phyloP scores from a whole-genome alignment of 1,140 invertebrate genomes.

The Thalassaphorura encarpata region DNA sequence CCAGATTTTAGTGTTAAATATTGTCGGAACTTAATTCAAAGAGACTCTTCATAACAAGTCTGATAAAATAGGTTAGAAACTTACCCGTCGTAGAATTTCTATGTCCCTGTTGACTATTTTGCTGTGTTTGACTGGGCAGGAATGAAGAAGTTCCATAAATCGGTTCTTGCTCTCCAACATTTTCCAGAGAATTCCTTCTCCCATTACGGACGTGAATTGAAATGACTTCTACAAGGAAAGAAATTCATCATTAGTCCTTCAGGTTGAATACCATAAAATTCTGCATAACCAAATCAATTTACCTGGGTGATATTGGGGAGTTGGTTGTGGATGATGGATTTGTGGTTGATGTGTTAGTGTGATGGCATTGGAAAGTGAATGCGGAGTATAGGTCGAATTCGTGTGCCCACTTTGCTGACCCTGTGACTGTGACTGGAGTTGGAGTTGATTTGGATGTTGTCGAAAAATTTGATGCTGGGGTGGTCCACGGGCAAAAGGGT shows the following conservation, averaged over 20 bases:
- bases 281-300: too few relatives aligned
- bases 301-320: slow-evolving; percentile 35
- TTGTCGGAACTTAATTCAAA: too few relatives aligned
- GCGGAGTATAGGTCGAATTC: slow-evolving; percentile 7
- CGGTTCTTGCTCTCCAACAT: slow-evolving; percentile 31
- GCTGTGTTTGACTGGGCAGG: slow-evolving; percentile 16
- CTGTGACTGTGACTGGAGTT: slow-evolving; percentile 5
- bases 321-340: slow-evolving; percentile 20
- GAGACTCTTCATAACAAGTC: not conserved
- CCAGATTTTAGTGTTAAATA: slow-evolving; percentile 3
- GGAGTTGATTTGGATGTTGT: slow-evolving; percentile 6
- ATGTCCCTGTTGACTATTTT: slow-evolving; percentile 11
- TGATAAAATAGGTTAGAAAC: not conserved
- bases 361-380: slow-evolving; percentile 12
- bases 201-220: slow-evolving; percentile 40
- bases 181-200: slow-evolving; percentile 33
- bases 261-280: too few relatives aligned
- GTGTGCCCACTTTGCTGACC: too few relatives aligned
- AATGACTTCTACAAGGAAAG: too few relatives aligned
- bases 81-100: not conserved
- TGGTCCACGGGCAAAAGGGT: not conserved
- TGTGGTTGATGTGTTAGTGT: slow-evolving; percentile 28
- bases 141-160: slow-evolving; percentile 35
- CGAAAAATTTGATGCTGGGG: slow-evolving; percentile 27
- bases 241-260: too few relatives aligned